Percentiles rank a stretch among this genome's conserved stretches.
Conservation (phyloP, 2,888 invertebrate species). For the Rhimphoctona megacephalus region DNA sequence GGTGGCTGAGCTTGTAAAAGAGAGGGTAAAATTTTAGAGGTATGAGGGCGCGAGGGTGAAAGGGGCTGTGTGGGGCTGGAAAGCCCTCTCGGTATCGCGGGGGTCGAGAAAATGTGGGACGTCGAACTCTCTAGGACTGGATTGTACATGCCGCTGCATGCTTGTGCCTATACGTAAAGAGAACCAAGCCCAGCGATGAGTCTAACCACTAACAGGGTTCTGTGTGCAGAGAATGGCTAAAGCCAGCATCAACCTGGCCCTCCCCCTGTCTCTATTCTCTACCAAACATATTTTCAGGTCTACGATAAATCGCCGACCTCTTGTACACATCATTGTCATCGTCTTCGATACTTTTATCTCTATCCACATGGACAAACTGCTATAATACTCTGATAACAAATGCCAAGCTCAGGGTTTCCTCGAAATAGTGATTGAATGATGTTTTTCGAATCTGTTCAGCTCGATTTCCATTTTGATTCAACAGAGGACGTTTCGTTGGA, state of each 20-base stretch:
- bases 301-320: slow-evolving; percentile 36
- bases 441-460: background rate
- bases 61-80: slow-evolving; percentile 31
- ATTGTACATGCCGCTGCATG: slow-evolving; percentile 37
- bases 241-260: slow-evolving; percentile 36
- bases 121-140: slow-evolving; percentile 79
- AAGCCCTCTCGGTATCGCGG: slow-evolving; percentile 48
- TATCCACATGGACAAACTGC: slow-evolving; percentile 24
- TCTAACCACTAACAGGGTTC: slow-evolving; percentile 30
- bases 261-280: background rate
- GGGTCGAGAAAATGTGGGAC: slow-evolving; percentile 79
- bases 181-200: slow-evolving; percentile 37
- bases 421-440: background rate
- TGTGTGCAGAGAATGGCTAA: slow-evolving; percentile 36
- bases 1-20: background rate
- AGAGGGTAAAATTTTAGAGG: slow-evolving; percentile 30
- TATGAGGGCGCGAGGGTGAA: slow-evolving; percentile 41
- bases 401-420: background rate
- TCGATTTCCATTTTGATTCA: background rate
- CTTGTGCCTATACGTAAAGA: slow-evolving; percentile 32
- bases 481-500: background rate
- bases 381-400: background rate
- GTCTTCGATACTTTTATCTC: slow-evolving; percentile 29
- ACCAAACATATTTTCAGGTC: slow-evolving; percentile 44
- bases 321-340: slow-evolving; percentile 4